Base-by-base conservation (phyloP, 2,797 vertebrate species). In the Notolabrus celidotus region DNA sequence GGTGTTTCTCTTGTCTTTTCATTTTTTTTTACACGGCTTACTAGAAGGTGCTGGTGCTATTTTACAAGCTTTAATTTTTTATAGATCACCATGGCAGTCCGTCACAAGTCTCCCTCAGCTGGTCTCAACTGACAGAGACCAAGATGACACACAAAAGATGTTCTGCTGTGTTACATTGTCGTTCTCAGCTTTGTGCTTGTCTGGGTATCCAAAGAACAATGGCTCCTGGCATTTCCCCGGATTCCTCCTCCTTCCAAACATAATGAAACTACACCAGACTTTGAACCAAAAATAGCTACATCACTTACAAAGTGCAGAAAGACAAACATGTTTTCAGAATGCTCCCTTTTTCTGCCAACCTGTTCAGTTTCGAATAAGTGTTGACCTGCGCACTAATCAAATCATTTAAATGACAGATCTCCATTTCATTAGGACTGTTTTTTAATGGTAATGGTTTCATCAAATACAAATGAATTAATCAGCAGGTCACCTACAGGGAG, bases 121-220 rank as follows among this genome's bases (percentile, higher is more conserved):
- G 83, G 74, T 85, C 88, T 79, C 64, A 29, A 74, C n/a, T 82
- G 78, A 83, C 79, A 61, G 57, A 65, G 59, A 89, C 77, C 55
- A 77, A 63, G 65, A 74, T 52, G 65, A 79, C 86, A 75, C 72
- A 76, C 67, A 78, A 67, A 80, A 82, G 76, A 87, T 85, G 69
- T 79, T 85, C 66, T 71, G 80, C 72, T 88, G 80, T 86, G 69
- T 85, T 74, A 79, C 47, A 0, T 63, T 77, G 76, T 73, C 38
- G 19, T 55, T 83, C 63, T 81, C 58, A 65, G 77, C 65, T 80
- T 84, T 89, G 80, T 77, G 79, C 47, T 71, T 75, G 79, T 72
- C 80, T 84, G 67, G 72, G 77, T 81, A 80, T 86, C 79, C 77
- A 47, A 81, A 52, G 60, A 87, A 84, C 85, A 77, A 68, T 61